Percentiles rank a stretch among this genome's conserved stretches.
phyloP scores from a whole-genome alignment of 2,888 invertebrate species.

The Diloba caeruleocephala region DNA sequence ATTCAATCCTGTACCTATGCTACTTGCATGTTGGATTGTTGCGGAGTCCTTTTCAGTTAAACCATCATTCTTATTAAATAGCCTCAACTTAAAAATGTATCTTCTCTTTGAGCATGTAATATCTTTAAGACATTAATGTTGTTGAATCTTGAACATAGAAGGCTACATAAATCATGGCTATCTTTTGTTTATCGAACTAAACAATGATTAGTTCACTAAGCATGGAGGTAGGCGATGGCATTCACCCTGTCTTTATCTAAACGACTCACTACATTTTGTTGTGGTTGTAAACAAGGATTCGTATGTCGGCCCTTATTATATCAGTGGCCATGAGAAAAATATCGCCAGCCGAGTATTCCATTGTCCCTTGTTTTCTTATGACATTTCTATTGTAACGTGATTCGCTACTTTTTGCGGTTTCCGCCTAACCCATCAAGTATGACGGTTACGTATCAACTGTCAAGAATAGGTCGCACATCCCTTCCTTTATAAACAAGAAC shows the following conservation, averaged over 20 bases:
- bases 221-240: conserved; percentile 35
- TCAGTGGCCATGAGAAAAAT: conserved; percentile 49
- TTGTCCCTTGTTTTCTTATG: conserved; percentile 62
- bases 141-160: conserved; percentile 20
- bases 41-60: too few relatives aligned
- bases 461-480: conserved; percentile 72
- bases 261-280: conserved; percentile 40
- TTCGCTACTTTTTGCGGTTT: conserved; percentile 88
- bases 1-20: too few relatives aligned
- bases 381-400: conserved; percentile 74
- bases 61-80: too few relatives aligned
- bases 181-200: conserved; percentile 55
- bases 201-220: conserved; percentile 13
- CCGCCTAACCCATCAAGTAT: conserved; percentile 82
- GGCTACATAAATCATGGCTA: conserved; percentile 43
- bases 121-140: conserved; percentile 1
- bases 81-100: too few relatives aligned
- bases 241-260: conserved; percentile 60
- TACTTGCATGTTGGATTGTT: too few relatives aligned
- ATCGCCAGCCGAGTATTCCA: conserved; percentile 39
- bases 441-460: conserved; percentile 84
- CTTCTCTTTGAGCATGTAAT: not conserved
- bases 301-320: conserved; percentile 49
- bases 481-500: conserved; percentile 59
- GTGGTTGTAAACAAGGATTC: conserved; percentile 41